Base-by-base conservation (phyloP, 1,140 invertebrate species). In the Aphaenogaster ashmeadi region DNA sequence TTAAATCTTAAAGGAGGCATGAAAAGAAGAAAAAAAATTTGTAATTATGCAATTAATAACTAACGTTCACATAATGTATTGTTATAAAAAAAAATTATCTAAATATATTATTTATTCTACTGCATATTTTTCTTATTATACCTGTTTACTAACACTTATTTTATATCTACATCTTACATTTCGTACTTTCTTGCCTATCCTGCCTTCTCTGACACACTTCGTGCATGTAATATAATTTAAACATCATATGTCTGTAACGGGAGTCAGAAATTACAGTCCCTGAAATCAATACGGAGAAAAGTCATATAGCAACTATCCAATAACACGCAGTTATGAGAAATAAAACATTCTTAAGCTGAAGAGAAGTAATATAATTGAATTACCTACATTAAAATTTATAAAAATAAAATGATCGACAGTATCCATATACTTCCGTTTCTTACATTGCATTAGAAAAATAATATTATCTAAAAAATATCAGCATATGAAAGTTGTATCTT, bases 381-480 rank as follows among this genome's bases (percentile, higher is more conserved):
- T 27, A 56, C 11, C 11, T 27, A 6, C 6, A n/a, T 81, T n/a
- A 81, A 41, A 71, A 44, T 81, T 71, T n/a, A 71, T 54, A 13
- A 44, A 44, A 8, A 9, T 54, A 27, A 69, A 56, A 8, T 44
- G 54, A 27, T 36, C 3, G 3, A 41, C 11, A 41, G 21, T 11
- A 27, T 62, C 3, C 4, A 56, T 6, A 7, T 81, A 27, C n/a
- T 33, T 69, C 2, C 2, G 1, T 41, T 41, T 33, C 21, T 27
- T 44, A 18, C 15, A 5, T 41, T 11, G 11, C 13, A 27, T 41
- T 77, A 21, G 15, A 2, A 11, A 67, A 67, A 67, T 1, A 13
- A 8, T 62, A 11, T 36, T 64, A 47, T 47, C 0, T 79, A 6
- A 4, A 54, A 27, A 52, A 50, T 52, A 15, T 74, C 15, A 74